Percentiles rank a stretch among this genome's conserved stretches.
Evolutionary conservation across 2,888 invertebrate species (phyloP).

Genomic region (Eupsilia transversa): DNA sequence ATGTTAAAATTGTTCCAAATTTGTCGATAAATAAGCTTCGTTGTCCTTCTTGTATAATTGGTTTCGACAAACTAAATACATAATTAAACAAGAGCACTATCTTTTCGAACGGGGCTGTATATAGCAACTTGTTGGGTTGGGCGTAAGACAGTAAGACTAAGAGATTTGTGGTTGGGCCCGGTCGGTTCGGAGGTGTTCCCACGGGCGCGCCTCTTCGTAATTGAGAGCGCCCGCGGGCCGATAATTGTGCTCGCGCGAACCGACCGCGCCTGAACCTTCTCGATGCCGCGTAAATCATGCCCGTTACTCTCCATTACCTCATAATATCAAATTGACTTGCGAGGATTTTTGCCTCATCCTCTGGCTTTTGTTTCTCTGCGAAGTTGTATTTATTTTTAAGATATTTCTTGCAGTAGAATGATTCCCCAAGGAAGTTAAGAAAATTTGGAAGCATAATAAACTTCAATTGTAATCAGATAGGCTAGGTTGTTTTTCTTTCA

Average conservation of each 20-base stretch:
- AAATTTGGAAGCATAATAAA: constrained; percentile 31
- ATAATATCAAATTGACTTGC: constrained; percentile 89
- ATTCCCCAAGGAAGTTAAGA: constrained; percentile 16
- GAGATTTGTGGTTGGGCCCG: constrained; percentile 86
- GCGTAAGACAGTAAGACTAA: constrained; percentile 82
- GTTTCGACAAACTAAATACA: constrained; percentile 29
- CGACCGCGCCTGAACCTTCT: constrained; percentile 74
- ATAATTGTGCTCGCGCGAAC: constrained; percentile 88
- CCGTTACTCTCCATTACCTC: constrained; percentile 90
- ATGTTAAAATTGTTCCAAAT: neutral
- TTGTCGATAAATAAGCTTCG: constrained; percentile 7
- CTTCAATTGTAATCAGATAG: constrained; percentile 30
- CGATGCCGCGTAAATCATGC: constrained; percentile 87
- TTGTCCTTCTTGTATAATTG: constrained; percentile 21
- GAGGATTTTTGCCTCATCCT: constrained; percentile 81
- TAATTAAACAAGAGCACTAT: constrained; percentile 58
- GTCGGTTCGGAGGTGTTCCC: constrained; percentile 85
- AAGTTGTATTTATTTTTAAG: constrained; percentile 66
- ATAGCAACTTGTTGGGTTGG: constrained; percentile 80
- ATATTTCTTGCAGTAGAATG: constrained; percentile 44
- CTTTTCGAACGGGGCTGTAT: constrained; percentile 64
- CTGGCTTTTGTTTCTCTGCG: constrained; percentile 68
- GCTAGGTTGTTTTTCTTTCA: constrained; percentile 1
- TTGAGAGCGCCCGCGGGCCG: constrained; percentile 90
- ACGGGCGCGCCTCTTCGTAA: constrained; percentile 89